Conservation (phyloP, 2,888 invertebrate genomes). For the Cerastoderma edule region DNA sequence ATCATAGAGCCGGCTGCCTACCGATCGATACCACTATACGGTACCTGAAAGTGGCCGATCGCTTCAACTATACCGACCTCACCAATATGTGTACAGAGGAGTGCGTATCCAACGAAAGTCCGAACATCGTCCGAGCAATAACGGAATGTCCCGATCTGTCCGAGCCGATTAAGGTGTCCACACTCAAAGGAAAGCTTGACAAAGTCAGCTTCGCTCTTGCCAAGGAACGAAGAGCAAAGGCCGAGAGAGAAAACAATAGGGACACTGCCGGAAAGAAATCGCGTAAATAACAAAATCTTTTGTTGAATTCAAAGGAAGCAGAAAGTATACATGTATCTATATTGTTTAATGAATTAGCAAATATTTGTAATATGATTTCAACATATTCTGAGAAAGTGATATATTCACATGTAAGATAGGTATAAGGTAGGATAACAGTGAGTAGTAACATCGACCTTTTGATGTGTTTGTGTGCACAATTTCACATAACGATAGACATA, state of each 20-base stretch:
- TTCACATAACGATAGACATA: too few species aligned
- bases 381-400: too few species aligned
- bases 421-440: too few species aligned
- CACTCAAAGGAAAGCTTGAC: slow-evolving; percentile 37
- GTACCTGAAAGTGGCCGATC: slow-evolving; percentile 43
- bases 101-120: slow-evolving; percentile 38
- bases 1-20: slow-evolving; percentile 31
- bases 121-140: slow-evolving; percentile 23
- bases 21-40: slow-evolving; percentile 32
- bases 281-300: neutral
- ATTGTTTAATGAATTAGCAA: too few species aligned
- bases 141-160: slow-evolving; percentile 37
- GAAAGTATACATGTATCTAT: too few species aligned
- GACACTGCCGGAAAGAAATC: slow-evolving; percentile 13
- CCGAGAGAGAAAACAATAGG: slow-evolving; percentile 20
- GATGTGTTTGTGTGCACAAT: too few species aligned
- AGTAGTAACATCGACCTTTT: too few species aligned
- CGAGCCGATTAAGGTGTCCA: slow-evolving; percentile 32
- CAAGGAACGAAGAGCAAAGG: slow-evolving; percentile 23
- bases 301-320: too few species aligned
- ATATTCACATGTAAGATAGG: too few species aligned
- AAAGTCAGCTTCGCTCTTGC: slow-evolving; percentile 33
- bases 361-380: too few species aligned
- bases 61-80: slow-evolving; percentile 38
- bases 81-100: slow-evolving; percentile 43